Evolutionary conservation across 2,113 vertebrate species (phyloP), one percentile per base, ranked within the genome.

Genomic region (Lipotes vexillifer): DNA sequence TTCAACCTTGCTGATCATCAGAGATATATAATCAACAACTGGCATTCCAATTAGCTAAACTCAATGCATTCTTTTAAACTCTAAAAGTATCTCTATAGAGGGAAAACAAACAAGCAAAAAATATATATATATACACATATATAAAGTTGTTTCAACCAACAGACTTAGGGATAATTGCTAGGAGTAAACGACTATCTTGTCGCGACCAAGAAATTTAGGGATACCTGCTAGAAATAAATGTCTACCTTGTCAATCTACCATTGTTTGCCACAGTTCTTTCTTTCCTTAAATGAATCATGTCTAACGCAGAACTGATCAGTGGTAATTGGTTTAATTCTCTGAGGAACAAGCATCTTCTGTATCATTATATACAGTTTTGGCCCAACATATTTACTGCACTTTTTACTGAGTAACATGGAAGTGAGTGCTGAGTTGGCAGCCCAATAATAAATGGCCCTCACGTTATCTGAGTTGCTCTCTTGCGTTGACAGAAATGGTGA

Each of bases 161-260:
- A 63, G 57, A 27, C 74, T 44, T 66, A 52, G 80, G 69, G 85
- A 86, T 87, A 95, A 97, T 80, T 80, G 33, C 49, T 91, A 83
- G 57, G 59, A 97, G 33, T 21, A 90, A 94, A 90, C 8, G 59
- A 71, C 61, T 96, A 90, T 38, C 59, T 88, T 44, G 6, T 81
- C 18, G 83, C 52, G 57, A 69, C 66, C 55, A 15, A 69, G 68
- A 75, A 31, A 18, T 68, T 36, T 49, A n/a, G 66, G 78, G 94
- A 74, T 96, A 97, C 97, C 55, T 75, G 41, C 72, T 95, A 82
- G 91, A 80, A 97, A 69, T 74, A 96, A 88, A 95, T 8, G 33
- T 90, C 71, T 44, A 7, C 33, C 15, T 3, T 75, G 57, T 44
- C 88, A 78, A 69, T 88, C 92, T 65, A 69, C 52, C 87, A 85